A percentile compares a stretch with the other conserved stretches of the same genome.
Evolutionary conservation across 2,113 vertebrate genomes (phyloP).

Genomic region (Pyrgilauda ruficollis): DNA sequence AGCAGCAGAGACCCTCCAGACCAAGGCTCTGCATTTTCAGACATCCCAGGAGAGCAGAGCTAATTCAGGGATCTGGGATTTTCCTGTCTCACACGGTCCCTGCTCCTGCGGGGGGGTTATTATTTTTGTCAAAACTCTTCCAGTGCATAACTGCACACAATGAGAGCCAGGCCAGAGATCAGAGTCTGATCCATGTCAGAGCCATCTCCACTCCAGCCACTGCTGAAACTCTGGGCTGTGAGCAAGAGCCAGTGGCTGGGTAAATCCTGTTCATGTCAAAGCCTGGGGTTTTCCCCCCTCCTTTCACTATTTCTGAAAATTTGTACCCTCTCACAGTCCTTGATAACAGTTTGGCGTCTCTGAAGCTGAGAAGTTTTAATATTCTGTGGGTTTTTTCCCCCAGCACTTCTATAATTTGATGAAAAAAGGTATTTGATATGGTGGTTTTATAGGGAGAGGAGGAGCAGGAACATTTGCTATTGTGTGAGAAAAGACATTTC

Average conservation of each 20-base stretch:
- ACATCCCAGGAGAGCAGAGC: neutral
- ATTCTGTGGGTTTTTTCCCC: neutral
- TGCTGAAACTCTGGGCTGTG: neutral
- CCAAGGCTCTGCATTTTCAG: neutral
- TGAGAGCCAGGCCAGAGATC: neutral
- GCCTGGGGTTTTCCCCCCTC: neutral
- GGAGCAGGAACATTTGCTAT: neutral
- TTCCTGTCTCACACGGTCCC: neutral
- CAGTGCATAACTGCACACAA: neutral
- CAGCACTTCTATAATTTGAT: neutral
- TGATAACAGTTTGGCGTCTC: neutral
- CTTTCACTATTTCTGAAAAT: constrained; percentile 2
- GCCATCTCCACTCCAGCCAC: neutral
- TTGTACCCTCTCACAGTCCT: neutral
- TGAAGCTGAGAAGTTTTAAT: neutral
- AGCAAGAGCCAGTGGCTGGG: neutral
- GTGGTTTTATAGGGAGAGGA: constrained; percentile 5
- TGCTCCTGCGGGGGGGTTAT: neutral
- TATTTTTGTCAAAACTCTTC: neutral
- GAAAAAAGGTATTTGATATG: neutral
- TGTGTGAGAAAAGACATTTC: neutral
- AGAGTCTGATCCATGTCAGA: neutral
- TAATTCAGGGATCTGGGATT: neutral
- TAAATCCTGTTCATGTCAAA: neutral
- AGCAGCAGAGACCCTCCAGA: neutral